These are phyloP conservation scores for Drosophila nr. fundita DNA, from an alignment of 2,888 invertebrate genomes.

Conservation along the genomic window DNA sequence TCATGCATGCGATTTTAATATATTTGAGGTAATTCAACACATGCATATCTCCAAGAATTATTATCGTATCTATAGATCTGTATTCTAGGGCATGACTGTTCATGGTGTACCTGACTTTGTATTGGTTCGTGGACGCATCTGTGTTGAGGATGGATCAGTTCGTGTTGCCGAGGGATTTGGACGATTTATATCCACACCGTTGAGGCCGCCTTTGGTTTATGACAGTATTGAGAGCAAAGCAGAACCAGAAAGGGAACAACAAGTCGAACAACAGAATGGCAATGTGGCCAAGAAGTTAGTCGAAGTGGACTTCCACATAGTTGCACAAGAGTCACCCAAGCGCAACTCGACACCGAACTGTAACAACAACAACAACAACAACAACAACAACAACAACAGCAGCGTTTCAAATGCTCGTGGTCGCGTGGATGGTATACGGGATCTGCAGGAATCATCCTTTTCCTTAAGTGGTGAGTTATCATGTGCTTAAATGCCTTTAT, in stretches of 20 bases:
- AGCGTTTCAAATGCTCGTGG: constrained; percentile 89
- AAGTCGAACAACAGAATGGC: constrained; percentile 58
- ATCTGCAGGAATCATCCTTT: constrained; percentile 96
- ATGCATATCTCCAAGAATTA: neutral
- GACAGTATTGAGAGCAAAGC: constrained; percentile 84
- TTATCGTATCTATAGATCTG: neutral
- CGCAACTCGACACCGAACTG: constrained; percentile 61
- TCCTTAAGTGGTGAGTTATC: constrained; percentile 93
- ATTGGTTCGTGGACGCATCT: constrained; percentile 95
- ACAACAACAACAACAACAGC: constrained; percentile 56
- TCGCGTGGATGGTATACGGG: constrained; percentile 90
- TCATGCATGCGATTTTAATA: constrained; percentile 97
- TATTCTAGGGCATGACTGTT: constrained; percentile 90
- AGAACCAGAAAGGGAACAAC: constrained; percentile 46
- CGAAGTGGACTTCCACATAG: constrained; percentile 82
- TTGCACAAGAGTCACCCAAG: constrained; percentile 75
- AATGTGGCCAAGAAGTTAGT: constrained; percentile 68
- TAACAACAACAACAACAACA: neutral
- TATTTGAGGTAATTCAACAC: constrained; percentile 90
- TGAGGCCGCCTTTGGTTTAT: constrained; percentile 91
- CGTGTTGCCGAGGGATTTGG: constrained; percentile 96
- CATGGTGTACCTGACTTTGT: constrained; percentile 97
- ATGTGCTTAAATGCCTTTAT: neutral
- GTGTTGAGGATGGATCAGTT: constrained; percentile 95
- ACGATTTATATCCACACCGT: constrained; percentile 92